Conservation (phyloP, 2,797 vertebrate genomes). For the Coccyzus lansbergi region DNA sequence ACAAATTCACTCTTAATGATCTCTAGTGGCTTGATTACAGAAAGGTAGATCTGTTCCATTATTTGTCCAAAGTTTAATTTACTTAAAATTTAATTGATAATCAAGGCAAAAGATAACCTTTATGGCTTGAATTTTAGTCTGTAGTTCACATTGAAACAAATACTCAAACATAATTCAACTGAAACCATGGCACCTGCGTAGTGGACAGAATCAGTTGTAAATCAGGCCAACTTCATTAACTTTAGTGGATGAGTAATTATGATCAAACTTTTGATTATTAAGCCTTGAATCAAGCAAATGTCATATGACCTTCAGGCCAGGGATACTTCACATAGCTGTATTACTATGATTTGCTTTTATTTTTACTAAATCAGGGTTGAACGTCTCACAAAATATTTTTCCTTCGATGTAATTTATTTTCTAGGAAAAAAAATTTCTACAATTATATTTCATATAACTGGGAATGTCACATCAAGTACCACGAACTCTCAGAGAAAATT, state of each 20-base stretch:
- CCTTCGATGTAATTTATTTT: not conserved
- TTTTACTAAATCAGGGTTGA: not conserved
- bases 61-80: not conserved
- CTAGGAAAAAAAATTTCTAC: not conserved
- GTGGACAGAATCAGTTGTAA: not conserved
- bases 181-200: not conserved
- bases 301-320: not conserved
- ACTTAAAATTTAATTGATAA: not conserved
- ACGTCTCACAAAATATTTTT: not conserved
- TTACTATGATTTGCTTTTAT: not conserved
- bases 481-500: not conserved
- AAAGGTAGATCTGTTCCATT: not conserved
- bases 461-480: not conserved
- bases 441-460: not conserved
- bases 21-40: not conserved
- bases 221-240: not conserved
- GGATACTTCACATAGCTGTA: not conserved
- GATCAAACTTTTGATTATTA: not conserved
- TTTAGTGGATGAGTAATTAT: slow-evolving; percentile 6
- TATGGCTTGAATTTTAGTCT: not conserved
- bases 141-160: not conserved
- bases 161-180: not conserved
- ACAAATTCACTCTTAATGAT: not conserved
- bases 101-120: not conserved
- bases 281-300: slow-evolving; percentile 8